A percentile compares a stretch with the other conserved stretches of the same genome.
phyloP scores from a whole-genome alignment of 1,140 invertebrate genomes.

The Cydia splendana region DNA sequence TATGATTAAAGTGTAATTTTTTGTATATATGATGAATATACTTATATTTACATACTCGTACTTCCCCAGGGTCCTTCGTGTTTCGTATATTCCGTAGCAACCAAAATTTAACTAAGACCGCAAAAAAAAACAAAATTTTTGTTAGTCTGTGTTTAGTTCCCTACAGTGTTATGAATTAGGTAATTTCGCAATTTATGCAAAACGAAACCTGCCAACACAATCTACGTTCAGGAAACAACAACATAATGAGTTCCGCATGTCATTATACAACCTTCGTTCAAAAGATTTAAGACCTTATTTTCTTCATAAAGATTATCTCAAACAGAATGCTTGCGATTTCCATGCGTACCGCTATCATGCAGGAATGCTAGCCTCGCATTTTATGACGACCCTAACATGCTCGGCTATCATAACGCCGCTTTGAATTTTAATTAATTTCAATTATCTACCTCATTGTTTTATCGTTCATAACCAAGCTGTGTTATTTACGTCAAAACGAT shows the following conservation, averaged over 20 bases:
- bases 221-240: neutral
- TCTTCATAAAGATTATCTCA: neutral
- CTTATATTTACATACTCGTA: neutral
- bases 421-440: conserved; percentile 13
- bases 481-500: too few species aligned
- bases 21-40: neutral
- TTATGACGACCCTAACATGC: neutral
- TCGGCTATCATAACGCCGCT: neutral
- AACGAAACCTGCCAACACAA: neutral
- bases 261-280: neutral
- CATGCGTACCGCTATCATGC: neutral
- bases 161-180: too few species aligned
- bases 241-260: neutral
- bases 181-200: neutral
- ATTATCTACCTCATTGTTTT: neutral
- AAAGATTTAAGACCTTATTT: neutral
- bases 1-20: too few species aligned
- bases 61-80: too few species aligned
- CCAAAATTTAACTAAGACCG: too few species aligned
- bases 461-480: too few species aligned
- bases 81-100: too few species aligned
- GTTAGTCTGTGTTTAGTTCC: neutral
- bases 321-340: conserved; percentile 1
- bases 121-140: neutral
- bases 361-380: neutral